A percentile compares a stretch with the other conserved stretches of the same genome.
phyloP scores from a whole-genome alignment of 2,113 vertebrate genomes.

The Antidorcas marsupialis region DNA sequence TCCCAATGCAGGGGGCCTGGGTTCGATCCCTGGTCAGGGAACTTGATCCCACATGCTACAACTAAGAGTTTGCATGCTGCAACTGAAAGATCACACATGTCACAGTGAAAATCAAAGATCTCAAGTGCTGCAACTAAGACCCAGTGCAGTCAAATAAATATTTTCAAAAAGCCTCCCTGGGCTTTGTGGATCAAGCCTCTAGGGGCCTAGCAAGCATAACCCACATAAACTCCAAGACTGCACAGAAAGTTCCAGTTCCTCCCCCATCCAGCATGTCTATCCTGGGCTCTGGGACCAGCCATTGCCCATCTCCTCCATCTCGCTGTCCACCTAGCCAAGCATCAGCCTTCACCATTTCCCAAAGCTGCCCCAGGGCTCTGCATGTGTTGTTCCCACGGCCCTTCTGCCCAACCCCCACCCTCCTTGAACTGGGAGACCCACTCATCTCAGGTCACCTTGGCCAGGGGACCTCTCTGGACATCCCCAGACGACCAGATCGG shows the following conservation, averaged over 20 bases:
- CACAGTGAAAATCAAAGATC: neutral
- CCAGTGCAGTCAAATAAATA: neutral
- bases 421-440: neutral
- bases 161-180: neutral
- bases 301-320: too few species aligned
- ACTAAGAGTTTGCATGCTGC: neutral
- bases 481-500: neutral
- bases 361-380: neutral
- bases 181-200: neutral
- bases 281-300: too few species aligned
- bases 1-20: neutral
- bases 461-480: neutral
- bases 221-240: neutral
- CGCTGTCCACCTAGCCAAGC: accelerated
- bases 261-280: neutral
- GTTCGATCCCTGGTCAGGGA: neutral
- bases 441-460: neutral
- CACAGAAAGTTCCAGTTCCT: accelerated
- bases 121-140: neutral
- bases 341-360: neutral
- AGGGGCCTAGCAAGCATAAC: accelerated
- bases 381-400: accelerated
- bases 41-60: neutral
- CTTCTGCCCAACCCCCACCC: neutral
- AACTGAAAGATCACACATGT: neutral